Percentiles rank a stretch among this genome's conserved stretches.
Evolutionary conservation across 1,140 invertebrate species (phyloP).

Genomic region (Parasteatoda tepidariorum): DNA sequence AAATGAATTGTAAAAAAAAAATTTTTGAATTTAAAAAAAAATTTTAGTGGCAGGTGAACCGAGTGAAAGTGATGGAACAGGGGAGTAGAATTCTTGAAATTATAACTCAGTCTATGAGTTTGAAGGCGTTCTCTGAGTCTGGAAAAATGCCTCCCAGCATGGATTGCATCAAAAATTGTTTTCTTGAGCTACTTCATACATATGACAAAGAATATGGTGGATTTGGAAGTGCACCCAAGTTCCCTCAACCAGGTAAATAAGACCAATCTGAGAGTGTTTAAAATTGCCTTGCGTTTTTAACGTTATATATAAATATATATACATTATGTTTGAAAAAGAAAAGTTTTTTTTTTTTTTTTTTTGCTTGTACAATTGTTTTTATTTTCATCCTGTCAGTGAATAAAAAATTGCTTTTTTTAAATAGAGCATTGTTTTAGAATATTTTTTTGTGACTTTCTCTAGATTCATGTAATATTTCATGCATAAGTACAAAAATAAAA

Average conservation of each 20-base stretch:
- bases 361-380: too few species aligned
- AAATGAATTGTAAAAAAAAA: too few species aligned
- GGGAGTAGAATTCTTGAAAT: conserved; percentile 74
- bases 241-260: conserved; percentile 85
- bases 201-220: conserved; percentile 82
- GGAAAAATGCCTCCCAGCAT: conserved; percentile 63
- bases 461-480: too few species aligned
- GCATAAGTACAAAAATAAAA: too few species aligned
- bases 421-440: too few species aligned
- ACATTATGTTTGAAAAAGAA: too few species aligned
- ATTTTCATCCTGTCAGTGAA: too few species aligned
- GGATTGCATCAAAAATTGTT: conserved; percentile 71
- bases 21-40: too few species aligned
- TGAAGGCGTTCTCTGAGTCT: conserved; percentile 64
- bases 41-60: conserved; percentile 79
- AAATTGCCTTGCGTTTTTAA: not conserved
- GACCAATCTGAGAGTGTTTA: too few species aligned
- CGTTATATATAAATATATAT: not conserved
- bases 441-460: too few species aligned
- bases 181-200: conserved; percentile 72
- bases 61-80: conserved; percentile 73
- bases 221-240: conserved; percentile 89
- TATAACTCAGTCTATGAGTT: conserved; percentile 70
- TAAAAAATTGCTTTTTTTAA: too few species aligned
- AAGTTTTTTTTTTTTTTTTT: too few species aligned